Percentiles rank a stretch among this genome's conserved stretches.
Evolutionary conservation across 1,140 invertebrate species (phyloP).

Genomic region (Atta colombica): DNA sequence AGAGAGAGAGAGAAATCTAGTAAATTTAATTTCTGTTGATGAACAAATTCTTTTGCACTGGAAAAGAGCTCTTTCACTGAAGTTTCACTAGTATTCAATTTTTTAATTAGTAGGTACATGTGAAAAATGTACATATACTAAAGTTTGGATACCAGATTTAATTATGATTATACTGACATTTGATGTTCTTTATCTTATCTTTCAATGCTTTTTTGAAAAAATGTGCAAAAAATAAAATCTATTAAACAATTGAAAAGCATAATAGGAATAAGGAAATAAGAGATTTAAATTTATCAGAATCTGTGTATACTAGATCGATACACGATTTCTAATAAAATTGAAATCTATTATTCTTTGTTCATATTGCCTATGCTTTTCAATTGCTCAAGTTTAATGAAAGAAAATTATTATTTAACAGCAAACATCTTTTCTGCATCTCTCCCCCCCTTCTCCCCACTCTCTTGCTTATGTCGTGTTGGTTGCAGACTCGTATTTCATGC

Average conservation of each 20-base stretch:
- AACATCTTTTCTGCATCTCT: neutral
- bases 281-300: no score
- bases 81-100: neutral
- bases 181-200: neutral
- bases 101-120: neutral
- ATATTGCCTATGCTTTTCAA: no score
- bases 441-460: neutral
- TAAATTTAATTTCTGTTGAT: neutral
- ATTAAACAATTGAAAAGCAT: no score
- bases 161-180: neutral
- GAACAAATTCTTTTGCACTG: neutral
- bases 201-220: neutral
- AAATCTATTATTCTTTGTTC: no score
- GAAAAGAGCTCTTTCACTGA: neutral
- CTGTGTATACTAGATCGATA: no score
- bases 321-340: no score
- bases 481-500: conserved; percentile 35
- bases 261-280: no score
- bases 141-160: neutral
- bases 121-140: neutral
- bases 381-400: neutral
- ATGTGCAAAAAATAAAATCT: neutral
- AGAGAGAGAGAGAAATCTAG: neutral
- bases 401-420: neutral
- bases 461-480: neutral